Percentiles rank a stretch among this genome's conserved stretches.
Evolutionary conservation across 2,888 invertebrate species (phyloP).

Genomic region (Cartodere bifasciata): DNA sequence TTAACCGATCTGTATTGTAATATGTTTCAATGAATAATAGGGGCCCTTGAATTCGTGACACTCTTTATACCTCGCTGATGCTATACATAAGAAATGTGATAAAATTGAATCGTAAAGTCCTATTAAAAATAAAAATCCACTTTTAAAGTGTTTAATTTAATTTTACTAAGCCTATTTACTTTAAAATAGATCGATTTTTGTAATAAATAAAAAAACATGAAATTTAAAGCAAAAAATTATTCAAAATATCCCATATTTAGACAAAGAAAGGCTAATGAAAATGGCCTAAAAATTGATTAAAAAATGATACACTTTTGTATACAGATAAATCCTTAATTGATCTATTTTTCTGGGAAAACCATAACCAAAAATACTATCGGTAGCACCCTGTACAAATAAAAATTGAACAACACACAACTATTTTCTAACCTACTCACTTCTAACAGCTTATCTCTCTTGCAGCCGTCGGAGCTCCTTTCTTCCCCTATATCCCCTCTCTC

Average conservation of each 20-base stretch:
- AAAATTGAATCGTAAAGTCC: too few species aligned
- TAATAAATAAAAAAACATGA: not conserved
- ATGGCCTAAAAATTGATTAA: too few species aligned
- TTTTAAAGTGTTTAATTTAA: not conserved
- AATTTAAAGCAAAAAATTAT: not conserved
- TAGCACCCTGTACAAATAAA: not conserved
- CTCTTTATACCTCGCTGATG: too few species aligned
- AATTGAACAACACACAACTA: slow-evolving; percentile 19
- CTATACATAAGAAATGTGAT: too few species aligned
- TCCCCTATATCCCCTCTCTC: slow-evolving; percentile 22
- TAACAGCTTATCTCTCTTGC: slow-evolving; percentile 25
- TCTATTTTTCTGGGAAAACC: not conserved
- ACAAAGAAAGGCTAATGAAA: too few species aligned
- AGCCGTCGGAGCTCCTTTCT: slow-evolving; percentile 17
- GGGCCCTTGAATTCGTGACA: too few species aligned
- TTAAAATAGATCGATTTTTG: not conserved
- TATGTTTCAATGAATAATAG: too few species aligned
- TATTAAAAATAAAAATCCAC: too few species aligned
- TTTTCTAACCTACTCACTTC: slow-evolving; percentile 35
- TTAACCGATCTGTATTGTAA: too few species aligned
- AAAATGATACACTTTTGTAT: not conserved
- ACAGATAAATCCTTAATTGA: not conserved
- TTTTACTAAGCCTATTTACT: not conserved
- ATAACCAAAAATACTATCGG: not conserved
- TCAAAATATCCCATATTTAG: too few species aligned